phyloP scores from a whole-genome alignment of 1,140 invertebrate species.

The Cyrtorhinus lividipennis region DNA sequence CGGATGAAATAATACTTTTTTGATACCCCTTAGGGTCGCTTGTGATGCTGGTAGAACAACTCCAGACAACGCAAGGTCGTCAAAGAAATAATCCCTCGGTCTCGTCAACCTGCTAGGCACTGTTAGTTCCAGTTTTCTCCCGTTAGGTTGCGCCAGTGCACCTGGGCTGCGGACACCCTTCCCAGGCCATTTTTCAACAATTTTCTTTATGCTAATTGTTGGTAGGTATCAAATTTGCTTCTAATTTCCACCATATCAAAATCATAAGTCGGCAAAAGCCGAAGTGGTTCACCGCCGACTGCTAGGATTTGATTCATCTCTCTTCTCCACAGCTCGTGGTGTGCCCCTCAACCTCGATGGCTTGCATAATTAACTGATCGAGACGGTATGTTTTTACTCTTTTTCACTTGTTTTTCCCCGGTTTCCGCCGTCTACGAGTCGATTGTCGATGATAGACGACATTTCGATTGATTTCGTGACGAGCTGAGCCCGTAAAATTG shows the following conservation, averaged over 20 bases:
- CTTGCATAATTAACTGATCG: conserved; percentile 1
- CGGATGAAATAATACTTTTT: too few species aligned
- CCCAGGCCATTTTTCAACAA: background rate
- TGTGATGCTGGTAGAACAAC: too few species aligned
- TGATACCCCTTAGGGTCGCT: too few species aligned
- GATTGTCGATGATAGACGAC: too few species aligned
- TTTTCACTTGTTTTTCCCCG: too few species aligned
- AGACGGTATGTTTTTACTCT: conserved; percentile 6
- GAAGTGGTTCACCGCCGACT: background rate
- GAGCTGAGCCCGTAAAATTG: too few species aligned
- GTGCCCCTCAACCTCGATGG: background rate
- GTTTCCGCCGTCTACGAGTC: too few species aligned
- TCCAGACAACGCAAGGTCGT: too few species aligned
- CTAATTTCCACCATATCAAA: background rate
- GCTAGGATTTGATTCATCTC: background rate
- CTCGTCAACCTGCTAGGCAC: too few species aligned
- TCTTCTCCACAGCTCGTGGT: background rate
- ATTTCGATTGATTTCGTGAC: too few species aligned
- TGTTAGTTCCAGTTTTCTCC: background rate
- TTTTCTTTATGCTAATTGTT: background rate
- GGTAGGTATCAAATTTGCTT: conserved; percentile 2
- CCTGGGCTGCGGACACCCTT: conserved; percentile 3
- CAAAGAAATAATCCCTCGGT: too few species aligned
- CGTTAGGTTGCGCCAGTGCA: background rate
- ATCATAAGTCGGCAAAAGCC: too few species aligned